phyloP scores from a whole-genome alignment of 2,888 invertebrate species.

The Amiota mariae region DNA sequence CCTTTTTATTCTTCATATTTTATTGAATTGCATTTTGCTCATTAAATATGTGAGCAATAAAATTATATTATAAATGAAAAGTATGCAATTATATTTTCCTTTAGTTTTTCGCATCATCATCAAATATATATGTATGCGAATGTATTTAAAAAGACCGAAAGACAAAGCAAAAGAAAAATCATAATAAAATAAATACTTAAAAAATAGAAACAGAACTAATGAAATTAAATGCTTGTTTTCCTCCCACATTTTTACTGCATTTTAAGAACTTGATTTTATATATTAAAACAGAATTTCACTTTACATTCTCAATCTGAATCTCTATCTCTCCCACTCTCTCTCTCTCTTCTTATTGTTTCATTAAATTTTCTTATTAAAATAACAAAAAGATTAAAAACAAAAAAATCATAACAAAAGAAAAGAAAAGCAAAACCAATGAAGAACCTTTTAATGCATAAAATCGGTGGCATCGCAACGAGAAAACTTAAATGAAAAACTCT shows the following conservation, averaged over 20 bases:
- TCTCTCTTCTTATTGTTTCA: not conserved
- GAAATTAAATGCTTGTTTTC: too few species aligned
- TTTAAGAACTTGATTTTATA: conserved; percentile 19
- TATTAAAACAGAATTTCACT: conserved; percentile 15
- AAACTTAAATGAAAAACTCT: too few species aligned
- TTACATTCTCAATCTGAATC: too few species aligned
- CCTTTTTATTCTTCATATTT: not conserved
- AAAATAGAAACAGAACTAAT: too few species aligned
- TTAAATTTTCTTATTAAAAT: conserved; percentile 18
- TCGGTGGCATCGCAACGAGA: too few species aligned
- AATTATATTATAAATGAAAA: not conserved
- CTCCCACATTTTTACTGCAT: not conserved
- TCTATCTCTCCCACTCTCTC: not conserved
- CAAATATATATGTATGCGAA: too few species aligned
- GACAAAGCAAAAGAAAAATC: too few species aligned
- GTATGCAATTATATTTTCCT: conserved; percentile 5
- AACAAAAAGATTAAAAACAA: not conserved
- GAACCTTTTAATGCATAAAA: too few species aligned
- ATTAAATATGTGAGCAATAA: too few species aligned
- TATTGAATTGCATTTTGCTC: not conserved
- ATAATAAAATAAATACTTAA: too few species aligned
- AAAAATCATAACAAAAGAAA: not conserved
- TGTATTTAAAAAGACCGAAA: not conserved
- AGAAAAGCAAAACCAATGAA: not conserved
- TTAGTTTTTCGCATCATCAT: not conserved